Base-by-base conservation (phyloP, 2,888 invertebrate species). In the Napeogenes sylphis region DNA sequence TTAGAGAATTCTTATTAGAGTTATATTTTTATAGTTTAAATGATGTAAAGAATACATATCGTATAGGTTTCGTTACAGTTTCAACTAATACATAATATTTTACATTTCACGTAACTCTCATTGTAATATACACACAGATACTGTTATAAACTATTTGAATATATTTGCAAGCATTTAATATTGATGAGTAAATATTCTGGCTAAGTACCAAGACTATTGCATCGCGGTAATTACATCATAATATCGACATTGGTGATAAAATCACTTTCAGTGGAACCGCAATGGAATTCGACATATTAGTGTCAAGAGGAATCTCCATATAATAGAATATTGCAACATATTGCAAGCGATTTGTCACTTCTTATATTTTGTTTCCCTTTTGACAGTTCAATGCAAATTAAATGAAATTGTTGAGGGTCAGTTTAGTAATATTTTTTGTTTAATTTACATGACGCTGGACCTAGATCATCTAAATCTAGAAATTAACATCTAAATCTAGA, bases 291-390 rank as follows among this genome's bases (percentile, higher is more conserved):
- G 59, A 67, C 66, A 73, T 60, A 70, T 69, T 69, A 69, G 72
- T 73, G 74, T 71, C 72, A 73, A 72, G 71, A 66, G 69, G 58
- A 65, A 60, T 64, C 66, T 60, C 30, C 54, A 63, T 59, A 67
- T 58, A 69, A 68, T 69, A 68, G 65, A 66, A 32, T 46, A 55
- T 72, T 68, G 62, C 54, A 62, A 55, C 66, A 67, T 35, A n/a
- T 64, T 55, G 61, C 55, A 61, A 55, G 64, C 58, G 62, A 70
- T 67, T 66, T 71, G 67, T 71, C 68, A 68, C 68, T 68, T 68
- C 62, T 61, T 47, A 60, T 56, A 58, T 58, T 65, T 68, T 66
- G 59, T 65, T 64, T 61, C 61, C 58, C 46, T 35, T 55, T 33
- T 62, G 65, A 64, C 65, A 62, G 62, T 59, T 68, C 65, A 70